A percentile compares a stretch with the other conserved stretches of the same genome.
Evolutionary conservation across 2,888 invertebrate genomes (phyloP).

Genomic region (Hyles lineata): DNA sequence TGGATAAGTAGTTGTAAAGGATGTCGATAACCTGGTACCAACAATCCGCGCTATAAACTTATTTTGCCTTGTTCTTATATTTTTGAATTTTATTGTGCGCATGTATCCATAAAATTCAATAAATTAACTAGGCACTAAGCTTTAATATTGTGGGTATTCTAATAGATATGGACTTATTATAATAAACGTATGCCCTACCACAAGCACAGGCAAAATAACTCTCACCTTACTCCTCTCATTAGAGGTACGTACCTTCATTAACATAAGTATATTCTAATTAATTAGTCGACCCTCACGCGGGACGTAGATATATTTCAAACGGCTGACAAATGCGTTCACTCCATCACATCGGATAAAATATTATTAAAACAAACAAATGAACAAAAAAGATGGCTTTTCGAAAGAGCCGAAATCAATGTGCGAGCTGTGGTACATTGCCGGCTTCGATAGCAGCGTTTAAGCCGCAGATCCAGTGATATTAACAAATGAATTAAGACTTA

Average conservation of each 20-base stretch:
- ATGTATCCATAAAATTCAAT: too few relatives aligned
- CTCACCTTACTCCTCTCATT: constrained; percentile 54
- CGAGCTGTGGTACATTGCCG: constrained; percentile 75
- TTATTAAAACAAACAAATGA: constrained; percentile 85
- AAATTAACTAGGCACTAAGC: too few relatives aligned
- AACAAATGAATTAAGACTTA: constrained; percentile 41
- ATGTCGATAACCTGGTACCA: too few relatives aligned
- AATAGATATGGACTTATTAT: background rate
- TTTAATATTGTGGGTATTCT: too few relatives aligned
- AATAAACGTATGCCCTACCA: background rate
- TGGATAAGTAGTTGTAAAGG: too few relatives aligned
- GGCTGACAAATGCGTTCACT: constrained; percentile 82
- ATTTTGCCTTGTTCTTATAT: too few relatives aligned
- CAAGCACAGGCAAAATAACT: background rate
- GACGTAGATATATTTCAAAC: constrained; percentile 76
- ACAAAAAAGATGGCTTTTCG: constrained; percentile 82
- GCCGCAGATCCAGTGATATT: constrained; percentile 39
- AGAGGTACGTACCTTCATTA: constrained; percentile 69
- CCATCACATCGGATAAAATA: constrained; percentile 84
- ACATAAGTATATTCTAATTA: constrained; percentile 71
- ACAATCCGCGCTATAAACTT: too few relatives aligned
- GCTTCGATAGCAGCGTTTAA: constrained; percentile 46
- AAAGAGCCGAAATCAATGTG: constrained; percentile 85
- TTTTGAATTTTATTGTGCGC: too few relatives aligned
- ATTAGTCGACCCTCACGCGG: constrained; percentile 71